Conservation (phyloP, 2,113 vertebrate species). For the Tinamus guttatus region DNA sequence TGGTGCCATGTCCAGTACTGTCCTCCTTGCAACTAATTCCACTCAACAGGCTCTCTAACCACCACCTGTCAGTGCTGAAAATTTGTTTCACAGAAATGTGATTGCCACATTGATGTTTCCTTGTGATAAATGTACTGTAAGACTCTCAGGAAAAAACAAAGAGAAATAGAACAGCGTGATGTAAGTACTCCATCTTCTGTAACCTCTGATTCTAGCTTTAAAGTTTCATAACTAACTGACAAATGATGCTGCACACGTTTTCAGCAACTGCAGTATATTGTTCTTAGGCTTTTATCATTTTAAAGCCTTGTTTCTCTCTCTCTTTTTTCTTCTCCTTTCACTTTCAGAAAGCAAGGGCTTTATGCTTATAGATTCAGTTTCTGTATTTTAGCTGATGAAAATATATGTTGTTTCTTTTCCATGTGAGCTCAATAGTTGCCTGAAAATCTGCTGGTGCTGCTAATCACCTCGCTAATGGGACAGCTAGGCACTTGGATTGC, state of each 20-base stretch:
- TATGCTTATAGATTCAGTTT: conserved; percentile 9
- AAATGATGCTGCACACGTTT: neutral
- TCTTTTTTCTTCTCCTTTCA: neutral
- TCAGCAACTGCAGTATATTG: neutral
- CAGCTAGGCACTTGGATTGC: neutral
- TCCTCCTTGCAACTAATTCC: neutral
- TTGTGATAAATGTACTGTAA: neutral
- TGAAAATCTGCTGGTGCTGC: neutral
- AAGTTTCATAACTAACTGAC: neutral
- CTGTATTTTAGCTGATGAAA: conserved; percentile 15
- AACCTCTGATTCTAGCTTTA: neutral
- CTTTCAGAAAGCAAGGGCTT: conserved; percentile 21
- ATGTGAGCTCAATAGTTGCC: neutral
- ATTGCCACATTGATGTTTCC: neutral
- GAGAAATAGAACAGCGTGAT: neutral
- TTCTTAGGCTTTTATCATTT: conserved; percentile 30
- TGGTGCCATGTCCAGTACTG: neutral
- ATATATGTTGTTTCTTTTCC: neutral
- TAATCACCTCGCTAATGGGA: neutral
- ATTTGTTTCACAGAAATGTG: neutral
- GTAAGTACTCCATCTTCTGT: neutral
- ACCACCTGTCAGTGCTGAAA: neutral
- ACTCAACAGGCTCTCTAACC: neutral
- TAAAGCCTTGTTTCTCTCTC: neutral
- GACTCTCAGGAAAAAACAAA: neutral